Evolutionary conservation across 2,113 vertebrate genomes (phyloP), one percentile per base, ranked within the genome.

Genomic region (Salvelinus sp.): DNA sequence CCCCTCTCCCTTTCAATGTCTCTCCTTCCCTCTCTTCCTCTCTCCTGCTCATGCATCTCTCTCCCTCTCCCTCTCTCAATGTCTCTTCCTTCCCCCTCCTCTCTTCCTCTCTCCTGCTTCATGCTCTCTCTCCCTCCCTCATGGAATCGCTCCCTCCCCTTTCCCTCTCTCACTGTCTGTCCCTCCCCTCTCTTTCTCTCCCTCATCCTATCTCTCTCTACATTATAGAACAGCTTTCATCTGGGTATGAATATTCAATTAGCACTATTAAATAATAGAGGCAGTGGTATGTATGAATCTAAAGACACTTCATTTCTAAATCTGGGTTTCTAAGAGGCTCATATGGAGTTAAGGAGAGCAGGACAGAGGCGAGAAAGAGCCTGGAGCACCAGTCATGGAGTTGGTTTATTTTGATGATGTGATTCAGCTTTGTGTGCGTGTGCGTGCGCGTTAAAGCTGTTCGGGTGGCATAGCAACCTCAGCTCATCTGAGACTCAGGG

Each of bases 201-300:
- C 38, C 7, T 38, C 38, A 38, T 38, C 1, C 38, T 38, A 7
- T 7, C 22, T 10, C 47, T 50, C 22, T 81, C 89, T 91, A 91
- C 90, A 90, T 90, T 70, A 84, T 90, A 70, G 84, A 90, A 85
- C 79, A 90, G 88, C 88, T 88, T 90, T 91, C 89, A 90, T 90
- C 88, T 90, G 87, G 85, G 85, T 90, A 90, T 92, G 89, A 92
- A 92, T 91, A 90, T 92, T 91, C 87, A 79, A 92, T 92, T 79
- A 83, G 83, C 50, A 71, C 83, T 78, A 77, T 65, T 91, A 83
- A 92, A 90, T 92, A 86, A 91, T 92, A 73, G 80, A 90, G 65
- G 72, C 38, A 64, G 81, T 81, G 22, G 30, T 88, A 89, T 88
- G 82, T 89, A 84, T 76, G 79, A 90, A 86, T 88, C 77, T 87